A percentile compares a stretch with the other conserved stretches of the same genome.
phyloP scores from a whole-genome alignment of 2,888 invertebrate genomes.

The Stramonita haemastoma region DNA sequence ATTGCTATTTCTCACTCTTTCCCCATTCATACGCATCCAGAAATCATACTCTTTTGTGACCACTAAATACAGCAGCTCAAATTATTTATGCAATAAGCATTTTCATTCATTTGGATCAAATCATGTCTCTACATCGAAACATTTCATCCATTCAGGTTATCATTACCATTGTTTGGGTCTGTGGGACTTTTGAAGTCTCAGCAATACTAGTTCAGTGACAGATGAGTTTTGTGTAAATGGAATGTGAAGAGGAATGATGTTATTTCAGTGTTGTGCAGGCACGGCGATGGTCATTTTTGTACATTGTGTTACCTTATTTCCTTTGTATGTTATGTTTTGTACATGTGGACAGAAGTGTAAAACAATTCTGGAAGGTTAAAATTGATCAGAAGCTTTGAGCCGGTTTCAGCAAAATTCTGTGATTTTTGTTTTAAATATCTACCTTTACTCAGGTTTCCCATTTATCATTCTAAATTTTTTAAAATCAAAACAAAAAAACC shows the following conservation, averaged over 20 bases:
- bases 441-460: too few relatives aligned
- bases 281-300: background rate
- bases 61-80: background rate
- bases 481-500: too few relatives aligned
- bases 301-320: background rate
- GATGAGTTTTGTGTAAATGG: conserved; percentile 21
- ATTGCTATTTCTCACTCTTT: background rate
- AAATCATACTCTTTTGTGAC: background rate
- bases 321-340: background rate
- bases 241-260: conserved; percentile 12
- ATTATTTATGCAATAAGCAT: background rate
- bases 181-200: background rate
- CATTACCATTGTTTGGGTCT: background rate
- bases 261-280: conserved; percentile 7
- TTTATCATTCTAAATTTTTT: too few relatives aligned
- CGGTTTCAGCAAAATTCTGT: too few relatives aligned
- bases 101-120: too few relatives aligned
- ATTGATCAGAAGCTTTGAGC: too few relatives aligned
- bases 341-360: too few relatives aligned
- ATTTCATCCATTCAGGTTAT: background rate
- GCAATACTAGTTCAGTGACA: background rate
- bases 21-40: too few relatives aligned
- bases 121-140: background rate
- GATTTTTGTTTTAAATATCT: too few relatives aligned
- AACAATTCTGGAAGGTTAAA: too few relatives aligned